phyloP scores from a whole-genome alignment of 2,113 vertebrate species.

The Gorsachius goisagi region DNA sequence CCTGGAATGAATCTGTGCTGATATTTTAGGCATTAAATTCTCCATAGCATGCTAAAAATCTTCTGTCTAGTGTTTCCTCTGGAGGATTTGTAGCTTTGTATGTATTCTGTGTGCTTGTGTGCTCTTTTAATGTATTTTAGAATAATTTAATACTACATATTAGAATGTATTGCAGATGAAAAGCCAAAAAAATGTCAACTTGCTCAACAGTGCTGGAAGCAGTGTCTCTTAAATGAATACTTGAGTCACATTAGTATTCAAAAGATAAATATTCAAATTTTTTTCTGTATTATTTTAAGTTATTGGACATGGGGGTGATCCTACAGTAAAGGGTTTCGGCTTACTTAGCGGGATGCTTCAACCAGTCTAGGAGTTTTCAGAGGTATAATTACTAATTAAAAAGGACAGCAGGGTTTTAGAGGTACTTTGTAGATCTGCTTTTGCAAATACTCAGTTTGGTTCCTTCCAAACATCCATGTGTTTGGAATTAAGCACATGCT shows the following conservation, averaged over 20 bases:
- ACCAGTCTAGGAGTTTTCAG: neutral
- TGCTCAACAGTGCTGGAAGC: neutral
- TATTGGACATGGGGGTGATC: neutral
- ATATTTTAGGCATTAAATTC: neutral
- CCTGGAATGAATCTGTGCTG: neutral
- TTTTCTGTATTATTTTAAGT: neutral
- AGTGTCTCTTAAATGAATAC: neutral
- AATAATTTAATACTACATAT: neutral
- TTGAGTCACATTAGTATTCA: neutral
- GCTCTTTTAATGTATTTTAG: neutral
- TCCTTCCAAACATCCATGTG: neutral
- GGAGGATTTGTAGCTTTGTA: neutral
- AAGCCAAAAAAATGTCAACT: neutral
- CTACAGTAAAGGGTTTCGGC: neutral
- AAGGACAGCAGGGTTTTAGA: neutral
- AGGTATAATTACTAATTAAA: neutral
- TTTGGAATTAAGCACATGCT: neutral
- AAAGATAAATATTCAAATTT: neutral
- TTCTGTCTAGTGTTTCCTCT: neutral
- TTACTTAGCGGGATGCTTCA: neutral
- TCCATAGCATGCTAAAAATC: neutral
- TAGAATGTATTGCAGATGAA: neutral
- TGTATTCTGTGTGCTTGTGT: neutral
- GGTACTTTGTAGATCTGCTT: neutral
- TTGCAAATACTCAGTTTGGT: neutral